Percentiles rank a stretch among this genome's conserved stretches.
phyloP scores from a whole-genome alignment of 2,797 vertebrate genomes.

The Microchirus variegatus region DNA sequence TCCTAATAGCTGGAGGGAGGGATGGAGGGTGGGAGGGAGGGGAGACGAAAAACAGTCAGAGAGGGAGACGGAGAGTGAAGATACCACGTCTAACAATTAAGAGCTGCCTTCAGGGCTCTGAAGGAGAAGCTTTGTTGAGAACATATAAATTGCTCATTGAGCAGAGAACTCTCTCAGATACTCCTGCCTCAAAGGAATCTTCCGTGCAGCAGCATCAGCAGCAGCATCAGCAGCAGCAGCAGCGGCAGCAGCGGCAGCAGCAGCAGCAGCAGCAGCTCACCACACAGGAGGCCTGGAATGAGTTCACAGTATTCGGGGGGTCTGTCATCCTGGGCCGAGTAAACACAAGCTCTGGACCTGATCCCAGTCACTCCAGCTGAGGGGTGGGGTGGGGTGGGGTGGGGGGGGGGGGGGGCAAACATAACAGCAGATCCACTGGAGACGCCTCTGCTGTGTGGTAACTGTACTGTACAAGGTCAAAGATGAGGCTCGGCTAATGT shows the following conservation, averaged over 20 bases:
- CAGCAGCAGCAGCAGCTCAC: slow-evolving; percentile 20
- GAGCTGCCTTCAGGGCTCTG: slow-evolving; percentile 73
- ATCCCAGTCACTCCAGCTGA: slow-evolving; percentile 28
- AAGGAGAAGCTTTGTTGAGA: slow-evolving; percentile 77
- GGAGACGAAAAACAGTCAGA: slow-evolving; percentile 70
- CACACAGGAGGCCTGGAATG: slow-evolving; percentile 45
- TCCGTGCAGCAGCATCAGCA: slow-evolving; percentile 52
- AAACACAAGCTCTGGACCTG: slow-evolving; percentile 55
- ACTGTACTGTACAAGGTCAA: slow-evolving; percentile 27
- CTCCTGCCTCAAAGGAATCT: slow-evolving; percentile 64
- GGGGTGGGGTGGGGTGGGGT: no score
- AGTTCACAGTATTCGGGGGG: slow-evolving; percentile 43
- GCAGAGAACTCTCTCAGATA: slow-evolving; percentile 63
- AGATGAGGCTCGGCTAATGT: slow-evolving; percentile 13
- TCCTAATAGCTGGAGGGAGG: slow-evolving; percentile 79
- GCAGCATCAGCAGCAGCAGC: slow-evolving; percentile 37
- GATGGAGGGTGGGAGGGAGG: slow-evolving; percentile 37
- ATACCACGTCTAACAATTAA: slow-evolving; percentile 81
- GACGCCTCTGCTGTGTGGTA: slow-evolving; percentile 21
- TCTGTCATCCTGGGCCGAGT: slow-evolving; percentile 35
- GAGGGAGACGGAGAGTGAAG: slow-evolving; percentile 65
- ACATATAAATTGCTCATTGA: slow-evolving; percentile 79
- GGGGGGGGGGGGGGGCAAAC: no score
- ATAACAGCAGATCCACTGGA: slow-evolving; percentile 21
- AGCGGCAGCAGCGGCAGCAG: slow-evolving; percentile 11